Percentiles rank a stretch among this genome's conserved stretches.
These are phyloP conservation scores for Gallinago media DNA, from an alignment of 2,113 vertebrate genomes.

Conservation along the genomic window DNA sequence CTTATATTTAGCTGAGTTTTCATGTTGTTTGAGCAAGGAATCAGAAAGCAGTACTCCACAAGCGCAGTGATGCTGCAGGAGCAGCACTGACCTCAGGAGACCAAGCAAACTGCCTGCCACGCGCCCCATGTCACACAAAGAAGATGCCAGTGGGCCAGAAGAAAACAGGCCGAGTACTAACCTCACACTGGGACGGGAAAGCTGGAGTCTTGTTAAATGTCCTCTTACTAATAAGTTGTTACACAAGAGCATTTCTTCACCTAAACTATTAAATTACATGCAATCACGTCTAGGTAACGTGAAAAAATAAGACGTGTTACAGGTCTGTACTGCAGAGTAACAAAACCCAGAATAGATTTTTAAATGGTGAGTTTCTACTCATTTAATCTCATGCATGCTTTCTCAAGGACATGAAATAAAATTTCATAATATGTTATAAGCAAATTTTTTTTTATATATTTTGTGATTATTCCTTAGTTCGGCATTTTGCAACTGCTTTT, in stretches of 20 bases:
- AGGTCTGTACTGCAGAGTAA: background rate
- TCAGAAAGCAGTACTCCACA: background rate
- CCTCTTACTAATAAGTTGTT: background rate
- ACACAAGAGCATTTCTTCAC: background rate
- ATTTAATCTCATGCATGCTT: rapidly evolving
- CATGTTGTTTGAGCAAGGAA: background rate
- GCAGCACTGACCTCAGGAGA: background rate
- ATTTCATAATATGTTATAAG: background rate
- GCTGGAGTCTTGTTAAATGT: background rate
- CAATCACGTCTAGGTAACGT: rapidly evolving
- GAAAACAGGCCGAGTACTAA: background rate
- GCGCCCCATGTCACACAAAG: background rate
- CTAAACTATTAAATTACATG: background rate
- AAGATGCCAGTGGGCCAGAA: background rate
- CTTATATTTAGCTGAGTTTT: background rate
- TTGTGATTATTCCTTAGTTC: background rate
- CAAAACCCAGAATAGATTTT: background rate
- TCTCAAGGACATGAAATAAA: background rate
- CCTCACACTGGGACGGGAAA: background rate
- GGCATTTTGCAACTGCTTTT: background rate
- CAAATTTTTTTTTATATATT: background rate
- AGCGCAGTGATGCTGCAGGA: background rate
- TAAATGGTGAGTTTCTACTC: background rate
- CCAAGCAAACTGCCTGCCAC: background rate
- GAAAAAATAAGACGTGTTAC: rapidly evolving